Evolutionary conservation across 64 coral and sea anemone genomes (phyloP).

Genomic region (Montipora sp.): DNA sequence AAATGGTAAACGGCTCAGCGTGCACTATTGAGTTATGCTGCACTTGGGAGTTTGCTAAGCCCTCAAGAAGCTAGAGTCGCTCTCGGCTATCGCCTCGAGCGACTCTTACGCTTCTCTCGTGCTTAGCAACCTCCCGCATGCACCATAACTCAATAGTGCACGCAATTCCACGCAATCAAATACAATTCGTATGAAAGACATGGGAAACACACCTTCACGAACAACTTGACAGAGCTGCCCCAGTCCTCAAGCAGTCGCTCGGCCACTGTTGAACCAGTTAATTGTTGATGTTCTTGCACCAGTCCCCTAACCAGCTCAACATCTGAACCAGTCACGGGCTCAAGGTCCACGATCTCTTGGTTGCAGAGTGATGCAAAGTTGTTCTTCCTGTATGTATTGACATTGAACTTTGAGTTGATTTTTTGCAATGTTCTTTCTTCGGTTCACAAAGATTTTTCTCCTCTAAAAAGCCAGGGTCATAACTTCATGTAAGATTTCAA

Average conservation of each 20-base stretch:
- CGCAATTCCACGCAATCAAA: too few species aligned
- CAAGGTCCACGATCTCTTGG: conserved; percentile 78
- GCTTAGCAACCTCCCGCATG: too few species aligned
- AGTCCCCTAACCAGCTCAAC: conserved; percentile 59
- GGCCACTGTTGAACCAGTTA: conserved; percentile 81
- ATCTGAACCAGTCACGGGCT: conserved; percentile 74
- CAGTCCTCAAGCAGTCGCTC: conserved; percentile 77
- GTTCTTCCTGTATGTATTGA: conserved; percentile 10
- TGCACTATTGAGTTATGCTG: too few species aligned
- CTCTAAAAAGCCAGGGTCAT: too few species aligned
- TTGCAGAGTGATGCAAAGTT: conserved; percentile 71
- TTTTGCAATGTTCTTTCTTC: not conserved
- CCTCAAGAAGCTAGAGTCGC: too few species aligned
- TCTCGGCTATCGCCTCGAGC: too few species aligned
- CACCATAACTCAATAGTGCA: too few species aligned
- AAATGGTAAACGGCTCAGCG: too few species aligned
- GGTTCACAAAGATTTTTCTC: too few species aligned
- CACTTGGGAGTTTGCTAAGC: too few species aligned
- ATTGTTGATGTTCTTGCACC: conserved; percentile 73
- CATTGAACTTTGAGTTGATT: not conserved
- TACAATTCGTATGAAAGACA: not conserved
- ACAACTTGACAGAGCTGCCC: conserved; percentile 65
- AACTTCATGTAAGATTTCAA: too few species aligned
- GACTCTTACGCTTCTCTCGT: too few species aligned
- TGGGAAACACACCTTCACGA: not conserved